Base-by-base conservation (phyloP, 2,113 vertebrate genomes). In the Seriola dumerili region DNA sequence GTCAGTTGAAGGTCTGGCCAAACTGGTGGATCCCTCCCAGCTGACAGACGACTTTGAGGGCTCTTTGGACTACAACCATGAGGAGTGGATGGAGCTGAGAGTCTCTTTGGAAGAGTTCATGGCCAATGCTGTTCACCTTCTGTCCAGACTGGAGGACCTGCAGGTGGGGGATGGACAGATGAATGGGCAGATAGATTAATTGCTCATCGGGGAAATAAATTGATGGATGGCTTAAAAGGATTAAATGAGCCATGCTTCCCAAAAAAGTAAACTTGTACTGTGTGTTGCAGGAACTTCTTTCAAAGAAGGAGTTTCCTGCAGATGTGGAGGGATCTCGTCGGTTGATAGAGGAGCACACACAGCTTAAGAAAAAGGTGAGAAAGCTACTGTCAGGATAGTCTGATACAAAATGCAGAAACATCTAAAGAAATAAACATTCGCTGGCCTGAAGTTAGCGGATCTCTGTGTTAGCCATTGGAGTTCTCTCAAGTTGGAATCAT, bases 31-130 rank as follows among this genome's bases (percentile, higher is more conserved):
- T 89, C 98, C 97, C 14, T 99, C 98, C 50, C 98, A 99, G 93
- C 95, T 99, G 91, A 99, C 98, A 0, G 98, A 99, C 17, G 98
- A 99, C 88, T 99, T 99, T 11, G 98, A 99, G 46, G 98, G 98
- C 63, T 98, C 98, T 16, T 91, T 99, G 95, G 98, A 99, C 91
- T 99, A 99, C 90, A 97, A 99, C 94, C 98, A 99, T 0, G 98
- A 99, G 58, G 97, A 99, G 86, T 99, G 98, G 98, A 97, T 99
- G 66, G 98, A 99, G 66, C 89, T 99, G 44, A 95, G 98, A 0
- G 96, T 98, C 54, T 97, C 98, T 17, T 87, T 99, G 90, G 98
- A 99, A 94, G 98, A 99, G 89, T 99, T 99, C 93, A 97, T 99
- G 92, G 96, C 96, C 93, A 99, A 96, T 0, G 98, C 97, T 0